Conservation (phyloP, 2,797 vertebrate genomes). For the Menidia menidia region DNA sequence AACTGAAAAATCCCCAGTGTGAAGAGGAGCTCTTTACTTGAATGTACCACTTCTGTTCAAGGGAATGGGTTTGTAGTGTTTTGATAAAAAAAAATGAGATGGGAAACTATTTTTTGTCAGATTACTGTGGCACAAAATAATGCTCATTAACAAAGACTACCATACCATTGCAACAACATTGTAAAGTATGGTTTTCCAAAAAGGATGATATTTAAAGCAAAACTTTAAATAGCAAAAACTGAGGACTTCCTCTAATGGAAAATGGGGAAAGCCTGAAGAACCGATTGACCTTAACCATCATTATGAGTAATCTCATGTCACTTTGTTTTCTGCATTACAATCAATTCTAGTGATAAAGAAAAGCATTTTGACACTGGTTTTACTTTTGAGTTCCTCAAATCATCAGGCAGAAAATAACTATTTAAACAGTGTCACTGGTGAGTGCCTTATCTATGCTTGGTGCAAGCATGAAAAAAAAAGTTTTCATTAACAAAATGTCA, state of each 20-base stretch:
- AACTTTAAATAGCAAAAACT: no score
- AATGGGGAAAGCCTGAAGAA: conserved; percentile 6
- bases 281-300: background rate
- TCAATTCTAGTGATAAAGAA: conserved; percentile 9
- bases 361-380: background rate
- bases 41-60: background rate
- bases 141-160: background rate
- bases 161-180: background rate
- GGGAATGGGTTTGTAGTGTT: background rate
- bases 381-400: conserved; percentile 10
- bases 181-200: background rate
- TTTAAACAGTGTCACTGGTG: conserved; percentile 3
- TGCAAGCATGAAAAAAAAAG: background rate
- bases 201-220: no score
- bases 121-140: background rate
- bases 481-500: background rate
- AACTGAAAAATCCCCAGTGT: background rate
- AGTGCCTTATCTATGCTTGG: background rate
- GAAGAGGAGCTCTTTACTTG: background rate
- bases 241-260: conserved; percentile 1
- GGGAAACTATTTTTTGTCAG: background rate
- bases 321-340: conserved; percentile 4
- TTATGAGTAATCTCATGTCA: background rate
- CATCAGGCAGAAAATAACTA: conserved; percentile 11
- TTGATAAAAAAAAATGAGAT: background rate